phyloP scores from a whole-genome alignment of 2,113 vertebrate genomes.

The Nibea coibor region DNA sequence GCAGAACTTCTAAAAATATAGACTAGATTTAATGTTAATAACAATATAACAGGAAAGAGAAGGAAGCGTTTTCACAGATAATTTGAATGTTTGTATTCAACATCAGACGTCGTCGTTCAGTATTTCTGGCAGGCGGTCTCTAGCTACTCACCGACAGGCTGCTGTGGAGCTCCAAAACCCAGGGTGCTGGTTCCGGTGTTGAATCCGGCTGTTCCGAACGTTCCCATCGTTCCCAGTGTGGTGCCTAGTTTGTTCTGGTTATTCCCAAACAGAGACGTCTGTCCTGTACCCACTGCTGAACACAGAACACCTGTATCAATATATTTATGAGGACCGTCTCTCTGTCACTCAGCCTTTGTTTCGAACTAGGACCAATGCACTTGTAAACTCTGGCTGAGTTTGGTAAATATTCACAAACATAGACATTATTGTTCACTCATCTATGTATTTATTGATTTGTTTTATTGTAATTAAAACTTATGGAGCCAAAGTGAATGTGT shows the following conservation, averaged over 20 bases:
- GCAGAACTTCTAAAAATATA: not conserved
- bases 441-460: too few species aligned
- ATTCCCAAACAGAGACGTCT: constrained; percentile 91
- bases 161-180: constrained; percentile 92
- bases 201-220: constrained; percentile 88
- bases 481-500: too few species aligned
- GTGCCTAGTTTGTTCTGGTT: constrained; percentile 91
- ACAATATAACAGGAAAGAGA: not conserved
- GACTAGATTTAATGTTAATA: not conserved
- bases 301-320: not conserved
- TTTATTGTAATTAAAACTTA: too few species aligned
- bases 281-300: constrained; percentile 88
- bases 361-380: too few species aligned
- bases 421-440: too few species aligned
- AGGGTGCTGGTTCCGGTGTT: constrained; percentile 85
- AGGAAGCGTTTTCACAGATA: not conserved
- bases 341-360: too few species aligned
- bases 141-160: constrained; percentile 88
- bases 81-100: not conserved
- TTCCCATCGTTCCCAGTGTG: constrained; percentile 88
- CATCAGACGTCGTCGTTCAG: not conserved
- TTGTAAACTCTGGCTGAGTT: too few species aligned
- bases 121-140: not conserved
- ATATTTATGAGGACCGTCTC: not conserved
- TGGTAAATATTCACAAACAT: too few species aligned